Evolutionary conservation across 2,113 vertebrate genomes (phyloP).

Genomic region (Tringa solitaria): DNA sequence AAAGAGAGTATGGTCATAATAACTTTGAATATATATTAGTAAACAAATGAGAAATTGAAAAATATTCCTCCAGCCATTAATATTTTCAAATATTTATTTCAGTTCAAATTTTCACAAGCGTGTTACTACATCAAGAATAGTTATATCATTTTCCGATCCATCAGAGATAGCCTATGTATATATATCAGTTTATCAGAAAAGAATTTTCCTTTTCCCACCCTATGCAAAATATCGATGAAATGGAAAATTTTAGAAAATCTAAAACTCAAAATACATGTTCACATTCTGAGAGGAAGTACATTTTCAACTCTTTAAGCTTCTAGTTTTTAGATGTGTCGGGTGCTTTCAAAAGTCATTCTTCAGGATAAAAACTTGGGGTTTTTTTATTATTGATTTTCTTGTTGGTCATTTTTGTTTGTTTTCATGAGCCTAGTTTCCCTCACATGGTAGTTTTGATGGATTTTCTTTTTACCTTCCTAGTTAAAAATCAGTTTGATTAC

Average conservation of each 20-base stretch:
- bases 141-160: neutral
- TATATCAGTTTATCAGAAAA: neutral
- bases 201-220: fast-evolving
- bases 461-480: neutral
- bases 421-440: neutral
- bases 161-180: neutral
- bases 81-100: neutral
- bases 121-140: neutral
- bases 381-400: neutral
- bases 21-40: neutral
- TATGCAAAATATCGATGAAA: neutral
- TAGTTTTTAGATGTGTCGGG: fast-evolving
- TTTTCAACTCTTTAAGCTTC: neutral
- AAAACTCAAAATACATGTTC: neutral
- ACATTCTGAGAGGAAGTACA: neutral
- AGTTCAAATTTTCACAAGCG: neutral
- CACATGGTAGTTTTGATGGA: neutral
- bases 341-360: neutral
- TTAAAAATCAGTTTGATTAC: neutral
- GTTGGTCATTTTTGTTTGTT: neutral
- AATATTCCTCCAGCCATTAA: neutral
- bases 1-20: neutral
- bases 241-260: neutral
- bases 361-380: too few species aligned
- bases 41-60: neutral